Base-by-base conservation (phyloP, 2,888 invertebrate genomes). In the Aspidiotus rigidus region DNA sequence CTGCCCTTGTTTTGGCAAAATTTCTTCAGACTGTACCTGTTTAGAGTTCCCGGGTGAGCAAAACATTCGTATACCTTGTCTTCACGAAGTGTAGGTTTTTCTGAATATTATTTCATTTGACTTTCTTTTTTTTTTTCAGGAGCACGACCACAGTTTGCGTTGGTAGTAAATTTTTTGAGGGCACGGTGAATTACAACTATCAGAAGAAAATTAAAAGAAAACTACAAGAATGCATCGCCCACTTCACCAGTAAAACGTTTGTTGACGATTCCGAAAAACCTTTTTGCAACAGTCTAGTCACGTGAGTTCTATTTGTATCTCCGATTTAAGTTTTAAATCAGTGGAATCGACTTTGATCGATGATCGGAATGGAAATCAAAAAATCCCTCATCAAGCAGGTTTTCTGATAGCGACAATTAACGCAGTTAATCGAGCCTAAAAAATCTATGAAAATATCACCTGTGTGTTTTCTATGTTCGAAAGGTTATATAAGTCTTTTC, bases 121-220 rank as follows among this genome's bases (percentile, higher is more conserved):
- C 16, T 60, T 62, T 41, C n/a, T 42, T 42, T 67, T 28, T 17
- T 66, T 49, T 41, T 15, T 71, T 49, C 53, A 69, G 70, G 15
- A 70, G 41, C 73, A 70, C 70, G 71, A 61, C 70, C 75, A 79
- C 80, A 70, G 83, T 83, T 63, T 86, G 89, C 71, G 83, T 89
- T 0, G 87, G 90, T 2, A 84, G 86, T 72, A 85, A 85, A 76
- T 89, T 90, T 77, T 90, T 89, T 75, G 86, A 87, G 72, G 85
- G 84, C 2, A 82, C 87, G 76, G 81, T 85, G 13, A 83, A 87
- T 75, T 79, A 85, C 42, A 83, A 81, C 62, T 83, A 85, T 74
- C 76, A 86, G 76, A 89, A 88, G 75, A 84, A 83, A 74, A 79
- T 90, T 72, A 88, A 88, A 75, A 83, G 83, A 72, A 82, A 84